These are phyloP conservation scores for Copidosoma floridanum DNA, from an alignment of 1,140 invertebrate species.

Conservation along the genomic window DNA sequence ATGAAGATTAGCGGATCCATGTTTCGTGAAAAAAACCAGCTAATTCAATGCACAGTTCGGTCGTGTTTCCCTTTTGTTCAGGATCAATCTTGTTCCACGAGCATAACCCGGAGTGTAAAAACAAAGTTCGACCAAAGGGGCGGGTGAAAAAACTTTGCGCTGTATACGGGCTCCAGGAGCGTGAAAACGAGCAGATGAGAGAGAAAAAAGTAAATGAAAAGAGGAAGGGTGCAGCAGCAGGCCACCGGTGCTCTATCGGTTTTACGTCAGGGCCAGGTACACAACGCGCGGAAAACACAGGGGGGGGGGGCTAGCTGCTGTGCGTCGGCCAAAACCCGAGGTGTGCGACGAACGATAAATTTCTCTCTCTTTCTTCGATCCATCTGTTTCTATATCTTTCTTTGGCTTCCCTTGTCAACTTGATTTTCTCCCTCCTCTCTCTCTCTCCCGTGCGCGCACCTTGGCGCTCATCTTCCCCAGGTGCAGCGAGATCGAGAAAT, in stretches of 20 bases:
- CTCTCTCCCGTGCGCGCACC: background rate
- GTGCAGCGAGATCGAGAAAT: background rate
- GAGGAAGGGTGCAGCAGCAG: background rate
- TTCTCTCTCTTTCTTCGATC: slow-evolving; percentile 6
- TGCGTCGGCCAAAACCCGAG: background rate
- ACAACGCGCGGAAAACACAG: background rate
- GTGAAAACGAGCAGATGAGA: background rate
- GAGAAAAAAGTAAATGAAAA: background rate
- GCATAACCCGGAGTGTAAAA: no score
- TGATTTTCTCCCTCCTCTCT: slow-evolving; percentile 15
- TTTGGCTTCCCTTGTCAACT: slow-evolving; percentile 6
- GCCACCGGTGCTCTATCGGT: slow-evolving; percentile 11
- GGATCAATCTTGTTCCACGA: no score
- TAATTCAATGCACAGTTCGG: no score
- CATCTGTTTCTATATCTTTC: slow-evolving; percentile 1
- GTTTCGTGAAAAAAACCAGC: no score
- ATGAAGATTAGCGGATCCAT: no score
- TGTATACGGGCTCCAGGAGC: no score
- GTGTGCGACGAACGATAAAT: slow-evolving; percentile 30
- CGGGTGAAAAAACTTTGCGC: no score
- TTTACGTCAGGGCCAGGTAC: slow-evolving; percentile 22
- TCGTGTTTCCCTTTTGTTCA: no score
- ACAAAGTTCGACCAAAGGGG: no score
- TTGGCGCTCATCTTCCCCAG: background rate
- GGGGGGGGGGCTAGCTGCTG: background rate